Conservation (phyloP, 2,888 invertebrate species). For the Diadegma fenestrale region DNA sequence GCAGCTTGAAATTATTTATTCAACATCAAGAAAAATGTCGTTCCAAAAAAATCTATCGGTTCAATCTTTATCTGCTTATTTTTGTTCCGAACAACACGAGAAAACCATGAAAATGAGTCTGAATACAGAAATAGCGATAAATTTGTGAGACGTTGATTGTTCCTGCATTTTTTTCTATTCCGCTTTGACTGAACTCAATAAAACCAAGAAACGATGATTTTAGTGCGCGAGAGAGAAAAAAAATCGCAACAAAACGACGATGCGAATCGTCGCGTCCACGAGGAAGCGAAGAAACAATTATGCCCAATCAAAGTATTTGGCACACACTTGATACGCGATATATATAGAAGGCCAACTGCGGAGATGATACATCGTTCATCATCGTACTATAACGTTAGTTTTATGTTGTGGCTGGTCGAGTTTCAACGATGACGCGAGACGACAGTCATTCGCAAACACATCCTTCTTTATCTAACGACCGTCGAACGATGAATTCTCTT, state of each 20-base stretch:
- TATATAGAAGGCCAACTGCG: neutral
- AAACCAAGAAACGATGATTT: neutral
- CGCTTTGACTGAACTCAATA: neutral
- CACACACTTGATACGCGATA: conserved; percentile 16
- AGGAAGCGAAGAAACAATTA: conserved; percentile 38
- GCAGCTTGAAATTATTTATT: neutral
- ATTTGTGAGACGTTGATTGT: neutral
- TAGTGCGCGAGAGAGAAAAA: neutral
- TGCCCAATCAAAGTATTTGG: conserved; percentile 34
- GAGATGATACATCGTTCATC: conserved; percentile 54
- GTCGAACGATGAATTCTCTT: conserved; percentile 71
- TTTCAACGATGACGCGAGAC: conserved; percentile 69
- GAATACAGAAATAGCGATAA: neutral
- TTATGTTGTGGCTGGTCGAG: conserved; percentile 58
- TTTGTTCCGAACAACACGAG: neutral
- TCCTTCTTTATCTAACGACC: conserved; percentile 52
- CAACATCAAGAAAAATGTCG: neutral
- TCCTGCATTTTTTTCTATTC: neutral
- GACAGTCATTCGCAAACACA: conserved; percentile 77
- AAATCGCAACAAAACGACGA: neutral
- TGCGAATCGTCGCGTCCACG: neutral
- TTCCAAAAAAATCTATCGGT: neutral
- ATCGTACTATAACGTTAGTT: conserved; percentile 44
- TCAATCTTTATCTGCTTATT: neutral
- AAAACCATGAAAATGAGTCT: neutral